Conservation (phyloP, 2,113 vertebrate genomes). For the Speoplatyrhinus poulsoni region DNA sequence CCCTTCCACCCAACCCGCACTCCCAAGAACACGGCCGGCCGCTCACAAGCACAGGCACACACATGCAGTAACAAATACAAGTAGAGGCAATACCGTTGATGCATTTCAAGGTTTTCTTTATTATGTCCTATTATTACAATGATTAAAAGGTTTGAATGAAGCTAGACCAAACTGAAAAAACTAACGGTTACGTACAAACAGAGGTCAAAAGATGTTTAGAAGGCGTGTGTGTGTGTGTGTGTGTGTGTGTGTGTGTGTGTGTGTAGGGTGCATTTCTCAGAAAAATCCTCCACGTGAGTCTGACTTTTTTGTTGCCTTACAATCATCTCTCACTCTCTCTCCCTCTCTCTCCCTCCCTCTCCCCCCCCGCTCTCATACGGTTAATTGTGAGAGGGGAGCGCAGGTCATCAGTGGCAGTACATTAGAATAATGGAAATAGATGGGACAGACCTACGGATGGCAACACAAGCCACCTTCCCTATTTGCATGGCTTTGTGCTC, state of each 20-base stretch:
- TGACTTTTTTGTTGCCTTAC: no score
- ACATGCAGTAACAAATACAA: constrained; percentile 18
- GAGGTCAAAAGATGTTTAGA: no score
- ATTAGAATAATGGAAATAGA: constrained; percentile 78
- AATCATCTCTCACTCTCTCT: constrained; percentile 15
- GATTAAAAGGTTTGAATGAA: no score
- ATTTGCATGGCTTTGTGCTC: constrained; percentile 72
- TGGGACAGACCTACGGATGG: constrained; percentile 70
- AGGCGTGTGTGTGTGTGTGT: no score
- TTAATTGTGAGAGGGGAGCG: constrained; percentile 70
- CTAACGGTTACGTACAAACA: no score
- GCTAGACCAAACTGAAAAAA: no score
- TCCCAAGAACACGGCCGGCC: constrained; percentile 51
- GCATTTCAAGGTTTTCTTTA: no score
- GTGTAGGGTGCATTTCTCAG: no score
- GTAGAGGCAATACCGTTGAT: background rate
- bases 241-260: no score
- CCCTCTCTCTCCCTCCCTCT: constrained; percentile 29
- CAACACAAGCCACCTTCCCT: constrained; percentile 71
- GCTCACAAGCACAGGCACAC: background rate
- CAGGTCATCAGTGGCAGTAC: constrained; percentile 72
- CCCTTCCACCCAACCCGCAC: constrained; percentile 47
- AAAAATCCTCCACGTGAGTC: no score
- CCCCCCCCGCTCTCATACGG: constrained; percentile 36
- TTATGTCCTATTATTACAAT: no score